phyloP scores from a whole-genome alignment of 2,113 vertebrate genomes.

The Pangasianodon gigas region DNA sequence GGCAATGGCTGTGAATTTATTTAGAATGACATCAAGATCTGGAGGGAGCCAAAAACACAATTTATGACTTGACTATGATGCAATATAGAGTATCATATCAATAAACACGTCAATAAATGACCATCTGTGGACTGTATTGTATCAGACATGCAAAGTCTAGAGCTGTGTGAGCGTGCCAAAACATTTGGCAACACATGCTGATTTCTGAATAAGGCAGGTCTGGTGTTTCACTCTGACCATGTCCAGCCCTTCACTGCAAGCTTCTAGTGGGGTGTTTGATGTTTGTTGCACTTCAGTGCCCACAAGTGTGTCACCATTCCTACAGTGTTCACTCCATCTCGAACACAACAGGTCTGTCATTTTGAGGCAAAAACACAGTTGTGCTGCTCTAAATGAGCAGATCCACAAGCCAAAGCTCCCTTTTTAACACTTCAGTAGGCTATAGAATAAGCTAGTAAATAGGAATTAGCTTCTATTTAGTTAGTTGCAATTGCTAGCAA shows the following conservation, averaged over 20 bases:
- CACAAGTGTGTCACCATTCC: neutral
- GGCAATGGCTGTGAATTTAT: neutral
- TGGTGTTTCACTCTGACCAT: conserved; percentile 3
- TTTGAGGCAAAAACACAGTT: neutral
- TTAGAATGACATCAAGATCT: conserved; percentile 1
- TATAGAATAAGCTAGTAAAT: neutral
- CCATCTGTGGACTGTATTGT: conserved; percentile 1
- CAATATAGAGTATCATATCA: conserved; percentile 19
- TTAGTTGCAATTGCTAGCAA: neutral
- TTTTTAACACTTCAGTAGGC: neutral
- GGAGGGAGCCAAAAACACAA: neutral
- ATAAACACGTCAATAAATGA: conserved; percentile 28
- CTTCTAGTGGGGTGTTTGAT: conserved; percentile 4
- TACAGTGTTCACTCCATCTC: neutral
- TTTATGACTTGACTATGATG: conserved; percentile 2
- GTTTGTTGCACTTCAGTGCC: neutral
- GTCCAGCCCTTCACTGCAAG: neutral
- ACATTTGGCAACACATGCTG: conserved; percentile 20
- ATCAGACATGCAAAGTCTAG: neutral
- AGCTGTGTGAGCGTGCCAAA: neutral
- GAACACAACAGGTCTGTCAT: neutral
- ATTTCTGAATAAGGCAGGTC: conserved; percentile 11
- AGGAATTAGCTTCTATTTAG: neutral
- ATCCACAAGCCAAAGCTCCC: neutral
- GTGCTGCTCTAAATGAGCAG: neutral